phyloP scores from a whole-genome alignment of 2,113 vertebrate genomes.

The Lagopus muta region DNA sequence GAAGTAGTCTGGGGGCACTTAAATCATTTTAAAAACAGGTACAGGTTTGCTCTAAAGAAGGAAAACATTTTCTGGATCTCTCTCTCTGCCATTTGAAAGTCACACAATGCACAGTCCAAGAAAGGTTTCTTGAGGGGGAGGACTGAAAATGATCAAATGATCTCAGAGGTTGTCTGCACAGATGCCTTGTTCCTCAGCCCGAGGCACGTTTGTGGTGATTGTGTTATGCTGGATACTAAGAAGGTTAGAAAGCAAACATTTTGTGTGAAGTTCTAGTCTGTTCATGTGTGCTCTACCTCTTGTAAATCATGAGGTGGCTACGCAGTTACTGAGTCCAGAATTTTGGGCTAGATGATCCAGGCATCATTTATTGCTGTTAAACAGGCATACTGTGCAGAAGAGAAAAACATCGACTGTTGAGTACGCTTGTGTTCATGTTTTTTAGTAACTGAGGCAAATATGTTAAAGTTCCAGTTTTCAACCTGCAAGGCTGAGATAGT shows the following conservation, averaged over 20 bases:
- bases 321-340: accelerated
- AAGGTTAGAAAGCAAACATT: not conserved
- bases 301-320: not conserved
- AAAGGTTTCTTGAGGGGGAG: not conserved
- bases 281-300: not conserved
- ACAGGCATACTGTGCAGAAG: not conserved
- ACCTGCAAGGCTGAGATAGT: not conserved
- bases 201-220: not conserved
- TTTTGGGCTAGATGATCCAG: not conserved
- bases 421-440: not conserved
- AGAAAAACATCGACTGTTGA: not conserved
- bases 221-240: not conserved
- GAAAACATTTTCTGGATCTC: not conserved
- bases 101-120: not conserved
- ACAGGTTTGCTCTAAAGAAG: not conserved
- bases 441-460: slow-evolving; percentile 1
- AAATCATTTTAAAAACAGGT: not conserved
- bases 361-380: not conserved
- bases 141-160: not conserved
- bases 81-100: not conserved
- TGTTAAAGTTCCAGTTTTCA: not conserved
- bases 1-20: not conserved
- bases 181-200: not conserved
- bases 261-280: not conserved
- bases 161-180: not conserved